A percentile compares a stretch with the other conserved stretches of the same genome.
These are phyloP conservation scores for Lithosia quadra DNA, from an alignment of 2,888 invertebrate species.

Conservation along the genomic window DNA sequence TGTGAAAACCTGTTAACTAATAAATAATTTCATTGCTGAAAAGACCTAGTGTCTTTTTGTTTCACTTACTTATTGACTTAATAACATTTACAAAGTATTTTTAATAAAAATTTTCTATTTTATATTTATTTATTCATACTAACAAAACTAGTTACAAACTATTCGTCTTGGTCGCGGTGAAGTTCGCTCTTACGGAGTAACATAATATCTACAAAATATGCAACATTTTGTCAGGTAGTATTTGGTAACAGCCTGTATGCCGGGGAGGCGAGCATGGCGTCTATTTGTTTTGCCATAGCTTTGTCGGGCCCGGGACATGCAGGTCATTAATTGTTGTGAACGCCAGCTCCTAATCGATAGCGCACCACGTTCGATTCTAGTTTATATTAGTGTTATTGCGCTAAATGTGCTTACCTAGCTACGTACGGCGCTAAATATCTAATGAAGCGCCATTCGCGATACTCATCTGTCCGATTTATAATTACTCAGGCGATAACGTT, in stretches of 20 bases:
- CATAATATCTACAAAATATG: slow-evolving; percentile 22
- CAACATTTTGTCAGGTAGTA: slow-evolving; percentile 38
- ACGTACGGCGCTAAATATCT: slow-evolving; percentile 60
- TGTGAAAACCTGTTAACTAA: too few relatives aligned
- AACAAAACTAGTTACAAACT: too few relatives aligned
- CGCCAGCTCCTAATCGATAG: slow-evolving; percentile 86
- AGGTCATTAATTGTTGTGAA: slow-evolving; percentile 87
- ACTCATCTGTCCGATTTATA: slow-evolving; percentile 42
- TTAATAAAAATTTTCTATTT: too few relatives aligned
- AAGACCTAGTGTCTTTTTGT: too few relatives aligned
- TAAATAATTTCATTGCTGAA: too few relatives aligned
- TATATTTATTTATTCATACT: too few relatives aligned
- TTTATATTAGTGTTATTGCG: slow-evolving; percentile 87
- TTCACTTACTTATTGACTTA: too few relatives aligned
- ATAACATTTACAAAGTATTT: too few relatives aligned
- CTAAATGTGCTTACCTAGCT: slow-evolving; percentile 67
- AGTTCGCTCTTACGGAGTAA: neutral
- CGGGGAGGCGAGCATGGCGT: slow-evolving; percentile 79
- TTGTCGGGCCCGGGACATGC: slow-evolving; percentile 85
- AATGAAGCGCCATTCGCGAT: slow-evolving; percentile 48
- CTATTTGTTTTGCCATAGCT: slow-evolving; percentile 87
- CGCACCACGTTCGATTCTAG: slow-evolving; percentile 85
- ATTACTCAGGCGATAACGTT: slow-evolving; percentile 34
- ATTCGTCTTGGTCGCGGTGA: too few relatives aligned
- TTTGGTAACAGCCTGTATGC: slow-evolving; percentile 68